These are phyloP conservation scores for Pempheris klunzingeri DNA, from an alignment of 2,797 vertebrate species.

Conservation along the genomic window DNA sequence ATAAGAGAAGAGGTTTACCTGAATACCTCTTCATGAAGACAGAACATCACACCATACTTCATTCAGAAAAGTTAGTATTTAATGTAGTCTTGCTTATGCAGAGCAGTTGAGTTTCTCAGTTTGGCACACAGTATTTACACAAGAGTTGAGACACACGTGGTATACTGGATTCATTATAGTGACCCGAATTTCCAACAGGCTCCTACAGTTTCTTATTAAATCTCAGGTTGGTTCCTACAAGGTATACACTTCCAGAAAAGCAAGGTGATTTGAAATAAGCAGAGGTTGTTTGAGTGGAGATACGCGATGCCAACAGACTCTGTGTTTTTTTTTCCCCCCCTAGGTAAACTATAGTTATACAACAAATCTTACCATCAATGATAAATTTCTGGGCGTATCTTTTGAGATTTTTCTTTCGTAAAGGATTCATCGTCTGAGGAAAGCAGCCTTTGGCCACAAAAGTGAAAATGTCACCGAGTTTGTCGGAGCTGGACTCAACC, in stretches of 20 bases:
- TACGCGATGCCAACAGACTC: background rate
- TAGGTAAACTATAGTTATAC: background rate
- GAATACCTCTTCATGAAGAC: background rate
- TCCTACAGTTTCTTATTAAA: background rate
- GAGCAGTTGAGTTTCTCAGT: too few species aligned
- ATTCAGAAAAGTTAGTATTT: slow-evolving; percentile 5
- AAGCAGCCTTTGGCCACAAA: slow-evolving; percentile 91
- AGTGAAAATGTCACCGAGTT: slow-evolving; percentile 90
- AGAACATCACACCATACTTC: background rate
- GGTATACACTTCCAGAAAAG: accelerated
- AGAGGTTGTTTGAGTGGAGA: background rate
- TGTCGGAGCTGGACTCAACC: slow-evolving; percentile 84
- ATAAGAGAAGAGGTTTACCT: background rate
- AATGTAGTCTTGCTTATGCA: background rate
- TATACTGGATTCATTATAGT: background rate
- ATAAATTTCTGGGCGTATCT: slow-evolving; percentile 92
- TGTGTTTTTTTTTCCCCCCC: too few species aligned
- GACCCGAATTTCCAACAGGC: background rate
- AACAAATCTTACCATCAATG: slow-evolving; percentile 83
- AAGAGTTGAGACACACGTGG: background rate
- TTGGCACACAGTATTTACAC: background rate
- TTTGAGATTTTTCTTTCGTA: slow-evolving; percentile 91
- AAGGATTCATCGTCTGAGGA: slow-evolving; percentile 88
- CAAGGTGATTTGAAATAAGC: background rate
- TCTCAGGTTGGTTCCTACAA: accelerated